Evolutionary conservation across 2,113 vertebrate species (phyloP).

Genomic region (Pitta sordida): DNA sequence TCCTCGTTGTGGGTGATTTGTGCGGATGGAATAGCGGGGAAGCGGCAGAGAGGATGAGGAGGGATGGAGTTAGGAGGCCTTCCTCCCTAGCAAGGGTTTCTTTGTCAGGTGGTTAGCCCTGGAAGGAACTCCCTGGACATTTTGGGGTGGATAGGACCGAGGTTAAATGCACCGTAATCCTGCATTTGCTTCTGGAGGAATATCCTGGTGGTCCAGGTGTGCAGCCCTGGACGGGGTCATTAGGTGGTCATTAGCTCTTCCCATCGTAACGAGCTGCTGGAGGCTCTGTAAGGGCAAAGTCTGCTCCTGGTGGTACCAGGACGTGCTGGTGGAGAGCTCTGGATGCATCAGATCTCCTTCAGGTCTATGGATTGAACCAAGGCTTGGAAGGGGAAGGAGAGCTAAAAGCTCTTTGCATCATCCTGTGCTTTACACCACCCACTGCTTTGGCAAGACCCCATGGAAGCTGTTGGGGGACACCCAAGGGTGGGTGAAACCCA

Average conservation of each 20-base stretch:
- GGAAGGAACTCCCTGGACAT: background rate
- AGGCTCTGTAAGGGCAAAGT: background rate
- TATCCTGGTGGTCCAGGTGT: accelerated
- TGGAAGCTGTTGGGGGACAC: background rate
- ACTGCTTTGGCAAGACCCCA: accelerated
- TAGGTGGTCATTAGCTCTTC: accelerated
- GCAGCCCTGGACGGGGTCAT: background rate
- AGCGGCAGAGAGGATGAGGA: background rate
- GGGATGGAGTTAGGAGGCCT: background rate
- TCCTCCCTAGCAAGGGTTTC: background rate
- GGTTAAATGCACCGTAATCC: background rate
- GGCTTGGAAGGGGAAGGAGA: background rate
- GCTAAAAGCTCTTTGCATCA: background rate
- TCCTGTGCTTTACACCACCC: background rate
- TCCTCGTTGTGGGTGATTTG: accelerated
- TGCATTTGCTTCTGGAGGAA: accelerated
- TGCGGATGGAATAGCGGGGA: background rate
- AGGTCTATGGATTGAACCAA: background rate
- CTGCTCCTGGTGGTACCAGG: background rate
- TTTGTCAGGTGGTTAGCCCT: background rate
- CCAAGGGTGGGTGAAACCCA: accelerated
- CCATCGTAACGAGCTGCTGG: background rate
- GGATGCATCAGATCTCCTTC: accelerated
- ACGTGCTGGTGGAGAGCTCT: background rate
- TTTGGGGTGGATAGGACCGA: accelerated